Conservation (phyloP, 2,113 vertebrate species). For the Callipepla californica region DNA sequence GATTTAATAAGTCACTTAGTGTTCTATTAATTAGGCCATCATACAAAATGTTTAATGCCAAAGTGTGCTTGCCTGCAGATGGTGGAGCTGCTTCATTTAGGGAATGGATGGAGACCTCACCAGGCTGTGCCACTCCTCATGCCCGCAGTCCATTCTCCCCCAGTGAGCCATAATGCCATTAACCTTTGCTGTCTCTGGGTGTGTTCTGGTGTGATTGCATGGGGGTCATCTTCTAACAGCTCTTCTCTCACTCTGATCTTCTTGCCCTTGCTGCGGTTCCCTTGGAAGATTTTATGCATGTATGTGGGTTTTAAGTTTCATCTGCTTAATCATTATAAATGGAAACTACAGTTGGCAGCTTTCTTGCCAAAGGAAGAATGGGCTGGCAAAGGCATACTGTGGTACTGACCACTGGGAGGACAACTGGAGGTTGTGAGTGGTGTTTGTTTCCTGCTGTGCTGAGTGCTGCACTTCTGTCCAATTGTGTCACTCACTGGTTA, state of each 20-base stretch:
- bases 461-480: neutral
- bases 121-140: neutral
- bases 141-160: constrained; percentile 21
- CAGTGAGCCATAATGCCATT: constrained; percentile 29
- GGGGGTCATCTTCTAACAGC: neutral
- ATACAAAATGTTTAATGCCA: constrained; percentile 46
- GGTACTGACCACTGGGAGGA: neutral
- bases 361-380: neutral
- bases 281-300: neutral
- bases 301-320: neutral
- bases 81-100: constrained; percentile 54
- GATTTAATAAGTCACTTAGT: constrained; percentile 61
- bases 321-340: constrained; percentile 12
- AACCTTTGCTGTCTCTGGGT: neutral
- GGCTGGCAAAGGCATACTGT: neutral
- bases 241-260: neutral
- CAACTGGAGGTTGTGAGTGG: neutral
- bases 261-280: constrained; percentile 1
- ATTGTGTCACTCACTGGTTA: neutral
- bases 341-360: neutral
- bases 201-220: neutral
- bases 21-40: constrained; percentile 63
- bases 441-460: neutral
- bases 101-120: constrained; percentile 35
- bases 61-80: constrained; percentile 20